phyloP scores from a whole-genome alignment of 2,113 vertebrate genomes.

The Ophthalmolycus amberensis region DNA sequence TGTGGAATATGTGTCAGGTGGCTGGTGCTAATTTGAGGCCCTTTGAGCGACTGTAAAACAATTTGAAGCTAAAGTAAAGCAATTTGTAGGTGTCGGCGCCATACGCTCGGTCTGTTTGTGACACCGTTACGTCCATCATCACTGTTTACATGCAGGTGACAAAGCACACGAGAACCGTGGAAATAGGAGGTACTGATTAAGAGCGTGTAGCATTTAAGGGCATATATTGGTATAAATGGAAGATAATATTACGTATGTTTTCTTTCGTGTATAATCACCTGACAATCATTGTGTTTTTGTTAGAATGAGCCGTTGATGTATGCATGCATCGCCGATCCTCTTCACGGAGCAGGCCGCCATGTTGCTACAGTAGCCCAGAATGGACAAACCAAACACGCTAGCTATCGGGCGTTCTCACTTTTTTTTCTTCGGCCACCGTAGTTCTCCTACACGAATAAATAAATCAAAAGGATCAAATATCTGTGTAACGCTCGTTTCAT shows the following conservation, averaged over 20 bases:
- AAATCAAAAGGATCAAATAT: neutral
- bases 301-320: neutral
- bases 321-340: neutral
- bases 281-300: neutral
- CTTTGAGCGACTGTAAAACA: slow-evolving; percentile 58
- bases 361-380: neutral
- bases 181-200: neutral
- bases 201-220: neutral
- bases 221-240: neutral
- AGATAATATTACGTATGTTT: neutral
- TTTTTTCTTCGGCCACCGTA: neutral
- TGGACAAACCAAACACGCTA: neutral
- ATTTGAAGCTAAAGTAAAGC: slow-evolving; percentile 41
- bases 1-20: slow-evolving; percentile 58
- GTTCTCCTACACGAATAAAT: neutral
- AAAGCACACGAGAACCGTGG: neutral
- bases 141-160: slow-evolving; percentile 25
- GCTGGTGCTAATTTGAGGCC: slow-evolving; percentile 54
- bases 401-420: neutral
- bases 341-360: no score
- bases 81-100: slow-evolving; percentile 40
- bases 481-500: neutral
- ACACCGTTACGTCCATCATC: slow-evolving; percentile 32
- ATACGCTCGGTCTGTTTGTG: slow-evolving; percentile 9
- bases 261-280: neutral